These are phyloP conservation scores for Perognathus longimembris DNA, from an alignment of 2,113 vertebrate species.

Conservation along the genomic window DNA sequence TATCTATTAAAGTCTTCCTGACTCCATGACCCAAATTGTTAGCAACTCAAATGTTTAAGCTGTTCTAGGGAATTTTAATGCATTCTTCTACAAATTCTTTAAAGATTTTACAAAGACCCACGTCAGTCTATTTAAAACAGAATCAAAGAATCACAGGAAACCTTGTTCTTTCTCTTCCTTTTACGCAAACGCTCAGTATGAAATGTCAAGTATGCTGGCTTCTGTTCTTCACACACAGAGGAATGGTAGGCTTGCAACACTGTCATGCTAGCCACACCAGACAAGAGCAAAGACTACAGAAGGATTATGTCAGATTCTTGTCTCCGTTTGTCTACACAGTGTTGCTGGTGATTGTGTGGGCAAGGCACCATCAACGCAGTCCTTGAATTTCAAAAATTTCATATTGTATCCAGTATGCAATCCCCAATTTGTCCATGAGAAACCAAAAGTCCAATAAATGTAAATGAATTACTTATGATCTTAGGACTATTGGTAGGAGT, in stretches of 20 bases:
- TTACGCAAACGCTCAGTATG: background rate
- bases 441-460: slow-evolving; percentile 14
- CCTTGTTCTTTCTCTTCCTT: background rate
- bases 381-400: slow-evolving; percentile 25
- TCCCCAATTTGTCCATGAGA: background rate
- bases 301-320: background rate
- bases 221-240: background rate
- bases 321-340: background rate
- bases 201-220: background rate
- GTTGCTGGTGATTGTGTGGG: background rate
- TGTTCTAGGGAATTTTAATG: background rate
- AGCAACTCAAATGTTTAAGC: slow-evolving; percentile 24
- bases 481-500: background rate
- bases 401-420: background rate
- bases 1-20: slow-evolving; percentile 32
- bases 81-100: slow-evolving; percentile 28
- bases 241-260: background rate
- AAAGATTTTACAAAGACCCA: slow-evolving; percentile 41
- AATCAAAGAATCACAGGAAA: slow-evolving; percentile 23
- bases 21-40: background rate
- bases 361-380: background rate
- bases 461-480: background rate
- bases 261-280: background rate
- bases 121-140: background rate
- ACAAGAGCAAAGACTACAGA: background rate